Evolutionary conservation across 2,797 vertebrate genomes (phyloP).

Genomic region (Ptychadena robeensis): DNA sequence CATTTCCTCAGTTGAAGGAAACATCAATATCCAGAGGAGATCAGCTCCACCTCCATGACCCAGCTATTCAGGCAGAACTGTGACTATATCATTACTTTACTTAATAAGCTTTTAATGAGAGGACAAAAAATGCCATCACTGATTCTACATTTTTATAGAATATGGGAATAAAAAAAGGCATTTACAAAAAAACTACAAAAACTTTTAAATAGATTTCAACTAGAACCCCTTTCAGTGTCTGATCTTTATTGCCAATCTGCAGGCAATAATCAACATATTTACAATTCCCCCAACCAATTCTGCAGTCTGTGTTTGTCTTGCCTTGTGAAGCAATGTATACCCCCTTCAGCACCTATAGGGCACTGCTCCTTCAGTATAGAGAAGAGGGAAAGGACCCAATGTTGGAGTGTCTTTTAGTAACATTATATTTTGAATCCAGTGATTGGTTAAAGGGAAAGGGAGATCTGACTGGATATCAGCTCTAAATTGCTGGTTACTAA

Average conservation of each 20-base stretch:
- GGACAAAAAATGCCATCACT: constrained; percentile 69
- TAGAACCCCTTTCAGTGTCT: not conserved
- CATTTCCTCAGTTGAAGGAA: constrained; percentile 79
- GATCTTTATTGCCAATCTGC: too few relatives aligned
- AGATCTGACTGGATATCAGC: too few relatives aligned
- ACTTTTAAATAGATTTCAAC: constrained; percentile 18
- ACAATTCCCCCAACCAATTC: too few relatives aligned
- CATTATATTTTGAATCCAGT: too few relatives aligned
- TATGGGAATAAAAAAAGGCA: constrained; percentile 1
- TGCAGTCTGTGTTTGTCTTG: too few relatives aligned
- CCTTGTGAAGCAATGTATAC: too few relatives aligned
- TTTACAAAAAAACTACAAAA: not conserved
- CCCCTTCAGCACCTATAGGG: too few relatives aligned
- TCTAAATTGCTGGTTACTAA: not conserved
- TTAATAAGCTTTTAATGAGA: constrained; percentile 81
- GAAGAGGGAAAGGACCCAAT: too few relatives aligned
- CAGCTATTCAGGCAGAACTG: constrained; percentile 73
- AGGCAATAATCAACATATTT: too few relatives aligned
- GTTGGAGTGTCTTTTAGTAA: too few relatives aligned
- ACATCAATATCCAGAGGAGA: constrained; percentile 80
- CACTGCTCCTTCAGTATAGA: too few relatives aligned
- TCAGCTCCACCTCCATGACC: constrained; percentile 73
- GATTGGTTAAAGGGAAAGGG: too few relatives aligned
- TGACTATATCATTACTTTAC: constrained; percentile 74
- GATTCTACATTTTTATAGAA: constrained; percentile 22